These are phyloP conservation scores for Melinaea menophilus DNA, from an alignment of 2,888 invertebrate species.

Conservation along the genomic window DNA sequence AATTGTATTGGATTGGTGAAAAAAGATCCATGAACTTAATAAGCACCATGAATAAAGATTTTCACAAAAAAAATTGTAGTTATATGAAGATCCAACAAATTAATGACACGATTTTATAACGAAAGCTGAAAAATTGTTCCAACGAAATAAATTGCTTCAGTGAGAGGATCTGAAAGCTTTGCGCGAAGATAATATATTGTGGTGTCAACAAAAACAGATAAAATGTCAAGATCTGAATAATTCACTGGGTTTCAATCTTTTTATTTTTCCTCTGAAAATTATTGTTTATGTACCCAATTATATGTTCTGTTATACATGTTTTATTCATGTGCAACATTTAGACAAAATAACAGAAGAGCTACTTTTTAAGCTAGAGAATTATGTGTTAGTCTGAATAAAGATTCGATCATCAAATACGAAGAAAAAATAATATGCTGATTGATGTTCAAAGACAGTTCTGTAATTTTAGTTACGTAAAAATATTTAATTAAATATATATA, in stretches of 20 bases:
- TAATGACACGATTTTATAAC: conserved; percentile 10
- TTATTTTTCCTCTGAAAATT: not conserved
- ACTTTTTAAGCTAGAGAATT: too few relatives aligned
- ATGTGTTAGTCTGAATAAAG: too few relatives aligned
- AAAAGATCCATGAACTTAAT: too few relatives aligned
- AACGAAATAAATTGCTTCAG: conserved; percentile 13
- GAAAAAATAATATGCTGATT: too few relatives aligned
- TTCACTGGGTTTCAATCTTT: conserved; percentile 10
- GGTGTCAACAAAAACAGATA: conserved; percentile 22
- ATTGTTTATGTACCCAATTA: not conserved
- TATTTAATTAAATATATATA: too few relatives aligned
- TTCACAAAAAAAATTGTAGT: too few relatives aligned
- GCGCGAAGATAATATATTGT: conserved; percentile 18
- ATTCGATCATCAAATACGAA: too few relatives aligned
- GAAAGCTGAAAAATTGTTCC: conserved; percentile 13
- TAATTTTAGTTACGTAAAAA: too few relatives aligned
- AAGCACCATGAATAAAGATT: too few relatives aligned
- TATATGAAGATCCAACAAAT: conserved; percentile 7
- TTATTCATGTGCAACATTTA: not conserved
- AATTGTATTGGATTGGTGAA: too few relatives aligned
- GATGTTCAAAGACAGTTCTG: too few relatives aligned
- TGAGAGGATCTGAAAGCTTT: conserved; percentile 13
- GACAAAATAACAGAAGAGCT: too few relatives aligned
- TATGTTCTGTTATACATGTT: not conserved
- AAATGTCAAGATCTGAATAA: conserved; percentile 13